These are phyloP conservation scores for Arothron firmamentum DNA, from an alignment of 2,113 vertebrate genomes.

Conservation along the genomic window DNA sequence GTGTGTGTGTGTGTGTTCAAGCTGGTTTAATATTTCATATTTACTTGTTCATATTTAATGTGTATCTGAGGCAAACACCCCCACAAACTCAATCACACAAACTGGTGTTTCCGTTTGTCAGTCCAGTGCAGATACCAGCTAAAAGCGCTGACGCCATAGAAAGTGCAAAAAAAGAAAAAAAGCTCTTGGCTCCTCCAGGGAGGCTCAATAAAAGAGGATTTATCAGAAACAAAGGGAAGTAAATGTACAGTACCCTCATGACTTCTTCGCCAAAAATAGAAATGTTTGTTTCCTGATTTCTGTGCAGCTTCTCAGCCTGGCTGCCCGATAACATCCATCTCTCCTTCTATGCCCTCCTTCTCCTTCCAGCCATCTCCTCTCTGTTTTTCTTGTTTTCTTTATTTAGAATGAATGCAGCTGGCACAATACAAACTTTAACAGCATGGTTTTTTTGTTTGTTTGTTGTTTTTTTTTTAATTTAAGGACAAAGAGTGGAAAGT, in stretches of 20 bases:
- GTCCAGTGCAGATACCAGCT: neutral
- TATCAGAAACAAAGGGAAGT: slow-evolving; percentile 37
- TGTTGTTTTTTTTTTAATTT: neutral
- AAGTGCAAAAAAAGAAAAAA: neutral
- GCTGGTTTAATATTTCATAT: slow-evolving; percentile 67
- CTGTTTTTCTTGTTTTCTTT: neutral
- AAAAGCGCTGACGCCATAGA: slow-evolving; percentile 6
- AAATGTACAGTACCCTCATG: slow-evolving; percentile 21
- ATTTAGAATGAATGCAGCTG: neutral
- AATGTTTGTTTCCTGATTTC: slow-evolving; percentile 30
- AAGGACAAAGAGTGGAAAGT: too few relatives aligned
- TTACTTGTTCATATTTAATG: slow-evolving; percentile 62
- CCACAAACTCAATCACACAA: slow-evolving; percentile 1
- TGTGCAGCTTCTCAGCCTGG: slow-evolving; percentile 13
- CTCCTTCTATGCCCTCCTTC: neutral
- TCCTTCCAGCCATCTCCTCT: too few relatives aligned
- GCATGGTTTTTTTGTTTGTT: neutral
- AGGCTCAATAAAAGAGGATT: slow-evolving; percentile 32
- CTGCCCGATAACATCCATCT: slow-evolving; percentile 27
- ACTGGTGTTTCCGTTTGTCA: neutral
- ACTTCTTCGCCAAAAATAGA: slow-evolving; percentile 51
- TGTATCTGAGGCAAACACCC: slow-evolving; percentile 33
- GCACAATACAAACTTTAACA: slow-evolving; percentile 2
- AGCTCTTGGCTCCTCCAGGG: slow-evolving; percentile 11
- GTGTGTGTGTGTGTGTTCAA: slow-evolving; percentile 2